Percentiles rank a stretch among this genome's conserved stretches.
Evolutionary conservation across 2,113 vertebrate species (phyloP).

Genomic region (Campylorhamphus procurvoides): DNA sequence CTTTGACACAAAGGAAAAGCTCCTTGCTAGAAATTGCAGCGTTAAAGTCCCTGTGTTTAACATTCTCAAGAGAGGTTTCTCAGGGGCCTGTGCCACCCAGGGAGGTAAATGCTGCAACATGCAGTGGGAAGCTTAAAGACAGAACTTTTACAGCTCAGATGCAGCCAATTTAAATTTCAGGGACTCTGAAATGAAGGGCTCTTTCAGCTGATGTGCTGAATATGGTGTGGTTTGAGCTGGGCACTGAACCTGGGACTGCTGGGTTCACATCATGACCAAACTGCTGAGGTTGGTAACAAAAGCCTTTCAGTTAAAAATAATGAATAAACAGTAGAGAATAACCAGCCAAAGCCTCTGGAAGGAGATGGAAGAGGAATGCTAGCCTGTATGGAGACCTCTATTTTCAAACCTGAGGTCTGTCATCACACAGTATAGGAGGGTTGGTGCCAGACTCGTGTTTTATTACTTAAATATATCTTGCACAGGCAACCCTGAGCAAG

Average conservation of each 20-base stretch:
- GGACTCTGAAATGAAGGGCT: background rate
- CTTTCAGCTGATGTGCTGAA: background rate
- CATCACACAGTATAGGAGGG: background rate
- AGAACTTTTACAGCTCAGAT: background rate
- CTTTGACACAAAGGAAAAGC: background rate
- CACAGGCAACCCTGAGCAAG: slow-evolving; percentile 35
- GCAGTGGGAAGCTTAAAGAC: background rate
- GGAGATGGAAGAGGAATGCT: background rate
- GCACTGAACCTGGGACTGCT: background rate
- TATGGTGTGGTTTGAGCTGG: background rate
- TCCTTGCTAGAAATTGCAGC: background rate
- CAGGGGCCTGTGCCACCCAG: background rate
- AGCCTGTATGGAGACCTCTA: background rate
- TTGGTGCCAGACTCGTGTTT: slow-evolving; percentile 26
- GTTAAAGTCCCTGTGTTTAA: background rate
- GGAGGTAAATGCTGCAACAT: background rate
- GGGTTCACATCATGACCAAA: background rate
- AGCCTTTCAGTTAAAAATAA: background rate
- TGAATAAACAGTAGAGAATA: background rate
- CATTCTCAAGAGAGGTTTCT: background rate
- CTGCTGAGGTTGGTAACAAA: background rate
- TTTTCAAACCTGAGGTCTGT: slow-evolving; percentile 12
- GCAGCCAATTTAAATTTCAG: background rate
- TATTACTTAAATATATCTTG: slow-evolving; percentile 62
- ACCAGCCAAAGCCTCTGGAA: background rate